A percentile compares a stretch with the other conserved stretches of the same genome.
Evolutionary conservation across 1,140 invertebrate genomes (phyloP).

Genomic region (Bilobella aurantiaca): DNA sequence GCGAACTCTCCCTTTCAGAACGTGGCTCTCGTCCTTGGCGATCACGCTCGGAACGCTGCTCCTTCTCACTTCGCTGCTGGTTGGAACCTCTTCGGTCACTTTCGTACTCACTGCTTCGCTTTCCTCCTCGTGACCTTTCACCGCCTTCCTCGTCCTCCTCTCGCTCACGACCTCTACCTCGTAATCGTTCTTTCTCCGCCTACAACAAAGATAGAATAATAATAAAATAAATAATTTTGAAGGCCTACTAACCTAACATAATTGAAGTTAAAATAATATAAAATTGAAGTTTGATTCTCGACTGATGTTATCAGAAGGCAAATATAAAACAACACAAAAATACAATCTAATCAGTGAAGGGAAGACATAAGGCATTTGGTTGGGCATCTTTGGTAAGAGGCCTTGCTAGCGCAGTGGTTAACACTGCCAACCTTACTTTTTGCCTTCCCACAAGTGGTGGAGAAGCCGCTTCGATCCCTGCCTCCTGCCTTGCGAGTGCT

Average conservation of each 20-base stretch:
- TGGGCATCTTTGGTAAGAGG: too few species aligned
- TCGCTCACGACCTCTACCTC: too few species aligned
- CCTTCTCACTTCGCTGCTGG: neutral
- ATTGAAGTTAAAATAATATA: neutral
- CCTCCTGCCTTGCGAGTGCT: too few species aligned
- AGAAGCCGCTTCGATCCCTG: too few species aligned
- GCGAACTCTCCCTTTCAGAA: neutral
- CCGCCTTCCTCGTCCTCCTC: conserved; percentile 4
- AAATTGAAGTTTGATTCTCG: neutral
- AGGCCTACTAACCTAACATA: neutral
- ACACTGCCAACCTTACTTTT: too few species aligned
- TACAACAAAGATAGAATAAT: neutral
- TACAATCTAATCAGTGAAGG: too few species aligned
- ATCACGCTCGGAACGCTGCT: neutral
- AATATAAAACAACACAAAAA: too few species aligned
- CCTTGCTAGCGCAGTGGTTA: too few species aligned
- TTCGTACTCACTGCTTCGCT: neutral
- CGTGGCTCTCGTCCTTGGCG: neutral
- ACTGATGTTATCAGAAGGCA: too few species aligned
- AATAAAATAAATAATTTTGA: neutral
- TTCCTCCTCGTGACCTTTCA: neutral
- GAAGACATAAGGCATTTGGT: too few species aligned
- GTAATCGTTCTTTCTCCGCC: neutral
- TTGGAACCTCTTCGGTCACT: neutral
- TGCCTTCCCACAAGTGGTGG: too few species aligned